A percentile compares a stretch with the other conserved stretches of the same genome.
These are phyloP conservation scores for Lithodes maja DNA, from an alignment of 2,888 invertebrate species.

Conservation along the genomic window DNA sequence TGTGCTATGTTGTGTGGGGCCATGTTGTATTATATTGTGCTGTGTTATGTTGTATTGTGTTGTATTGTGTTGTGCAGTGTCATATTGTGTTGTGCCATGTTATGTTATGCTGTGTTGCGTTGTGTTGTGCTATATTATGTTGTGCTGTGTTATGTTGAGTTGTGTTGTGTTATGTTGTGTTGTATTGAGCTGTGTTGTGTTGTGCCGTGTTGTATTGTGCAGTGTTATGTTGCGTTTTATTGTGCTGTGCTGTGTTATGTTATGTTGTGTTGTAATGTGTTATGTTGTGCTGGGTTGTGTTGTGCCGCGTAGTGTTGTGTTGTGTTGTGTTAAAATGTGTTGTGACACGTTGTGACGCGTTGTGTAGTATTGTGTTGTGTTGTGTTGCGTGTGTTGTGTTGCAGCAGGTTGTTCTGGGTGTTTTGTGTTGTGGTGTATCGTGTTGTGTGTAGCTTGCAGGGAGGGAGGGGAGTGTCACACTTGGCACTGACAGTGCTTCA, in stretches of 20 bases:
- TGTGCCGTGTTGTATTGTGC: constrained; percentile 31
- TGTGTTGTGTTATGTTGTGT: constrained; percentile 26
- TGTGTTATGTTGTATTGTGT: background rate
- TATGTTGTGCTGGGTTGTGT: constrained; percentile 32
- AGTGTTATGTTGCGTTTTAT: constrained; percentile 26
- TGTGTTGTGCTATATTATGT: constrained; percentile 23
- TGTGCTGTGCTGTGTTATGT: constrained; percentile 32
- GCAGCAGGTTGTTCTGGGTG: background rate
- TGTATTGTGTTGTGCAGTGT: background rate
- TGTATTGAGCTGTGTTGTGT: constrained; percentile 35
- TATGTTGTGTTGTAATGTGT: constrained; percentile 21
- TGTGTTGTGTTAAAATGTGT: background rate
- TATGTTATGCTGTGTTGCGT: background rate
- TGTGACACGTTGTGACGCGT: constrained; percentile 4
- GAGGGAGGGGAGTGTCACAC: no score
- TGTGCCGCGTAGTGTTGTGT: constrained; percentile 31
- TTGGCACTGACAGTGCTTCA: no score
- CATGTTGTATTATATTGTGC: background rate
- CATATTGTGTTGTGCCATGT: background rate
- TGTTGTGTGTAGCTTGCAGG: no score
- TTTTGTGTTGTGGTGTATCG: no score
- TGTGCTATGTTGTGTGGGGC: background rate
- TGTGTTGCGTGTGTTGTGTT: constrained; percentile 24
- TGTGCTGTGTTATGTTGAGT: constrained; percentile 32
- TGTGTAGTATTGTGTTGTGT: constrained; percentile 26